phyloP scores from a whole-genome alignment of 2,797 vertebrate genomes.

The Monodelphis domestica region DNA sequence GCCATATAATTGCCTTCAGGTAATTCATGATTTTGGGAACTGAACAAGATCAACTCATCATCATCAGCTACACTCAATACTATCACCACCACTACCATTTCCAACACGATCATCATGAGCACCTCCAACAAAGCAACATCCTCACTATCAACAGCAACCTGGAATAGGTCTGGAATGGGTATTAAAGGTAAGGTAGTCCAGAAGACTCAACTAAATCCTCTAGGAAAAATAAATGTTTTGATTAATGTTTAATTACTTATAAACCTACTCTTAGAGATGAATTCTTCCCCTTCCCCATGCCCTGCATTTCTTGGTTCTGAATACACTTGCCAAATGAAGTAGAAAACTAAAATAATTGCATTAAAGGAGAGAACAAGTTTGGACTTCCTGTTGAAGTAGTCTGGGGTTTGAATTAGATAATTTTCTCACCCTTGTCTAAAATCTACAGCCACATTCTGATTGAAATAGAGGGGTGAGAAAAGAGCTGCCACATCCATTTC shows the following conservation, averaged over 20 bases:
- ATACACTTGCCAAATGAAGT: background rate
- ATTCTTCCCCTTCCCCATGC: too few species aligned
- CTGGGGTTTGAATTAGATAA: background rate
- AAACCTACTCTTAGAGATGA: background rate
- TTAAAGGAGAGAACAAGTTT: background rate
- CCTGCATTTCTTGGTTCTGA: background rate
- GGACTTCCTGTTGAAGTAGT: background rate
- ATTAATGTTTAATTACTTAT: conserved; percentile 6
- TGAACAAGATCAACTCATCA: too few species aligned
- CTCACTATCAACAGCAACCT: background rate
- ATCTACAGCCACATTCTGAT: background rate
- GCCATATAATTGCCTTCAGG: too few species aligned
- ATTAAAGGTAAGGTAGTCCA: background rate
- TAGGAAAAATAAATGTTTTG: background rate
- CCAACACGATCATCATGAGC: background rate
- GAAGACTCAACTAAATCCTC: background rate
- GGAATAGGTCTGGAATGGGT: background rate
- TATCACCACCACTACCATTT: background rate
- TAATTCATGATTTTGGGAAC: too few species aligned
- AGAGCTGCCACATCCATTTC: background rate
- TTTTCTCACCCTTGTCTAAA: background rate
- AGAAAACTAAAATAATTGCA: background rate
- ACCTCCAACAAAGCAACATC: too few species aligned
- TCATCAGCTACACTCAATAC: too few species aligned
- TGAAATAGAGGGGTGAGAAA: background rate